These are phyloP conservation scores for Papilio polytes DNA, from an alignment of 1,140 invertebrate genomes.

Conservation along the genomic window DNA sequence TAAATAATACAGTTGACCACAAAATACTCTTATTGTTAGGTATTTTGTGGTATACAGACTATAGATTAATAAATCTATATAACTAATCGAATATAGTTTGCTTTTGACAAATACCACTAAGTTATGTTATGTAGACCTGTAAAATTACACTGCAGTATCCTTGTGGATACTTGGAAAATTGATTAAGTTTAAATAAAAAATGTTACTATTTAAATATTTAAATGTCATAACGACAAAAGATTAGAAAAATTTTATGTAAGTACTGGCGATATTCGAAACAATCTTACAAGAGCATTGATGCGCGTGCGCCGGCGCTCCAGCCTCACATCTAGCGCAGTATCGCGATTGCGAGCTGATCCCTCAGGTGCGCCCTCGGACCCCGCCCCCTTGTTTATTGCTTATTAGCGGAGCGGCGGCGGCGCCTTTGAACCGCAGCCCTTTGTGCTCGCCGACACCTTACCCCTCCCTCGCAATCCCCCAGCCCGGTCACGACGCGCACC, in stretches of 20 bases:
- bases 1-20: conserved; percentile 43
- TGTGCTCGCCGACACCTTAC: conserved; percentile 71
- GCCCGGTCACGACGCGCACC: conserved; percentile 66
- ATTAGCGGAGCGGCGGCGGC: conserved; percentile 76
- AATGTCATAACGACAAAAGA: background rate
- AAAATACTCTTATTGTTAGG: background rate
- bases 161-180: too few relatives aligned
- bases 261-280: background rate
- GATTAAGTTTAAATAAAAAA: too few relatives aligned
- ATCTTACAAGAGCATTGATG: conserved; percentile 21
- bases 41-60: background rate
- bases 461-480: conserved; percentile 42
- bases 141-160: too few relatives aligned
- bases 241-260: background rate
- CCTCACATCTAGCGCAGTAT: conserved; percentile 18
- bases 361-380: conserved; percentile 71
- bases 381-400: conserved; percentile 82
- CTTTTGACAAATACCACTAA: too few relatives aligned
- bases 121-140: too few relatives aligned
- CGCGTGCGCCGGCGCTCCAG: conserved; percentile 42
- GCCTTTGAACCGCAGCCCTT: conserved; percentile 74
- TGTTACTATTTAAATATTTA: background rate
- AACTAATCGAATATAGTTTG: too few relatives aligned
- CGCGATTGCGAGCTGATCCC: conserved; percentile 67
- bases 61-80: too few relatives aligned